phyloP scores from a whole-genome alignment of 2,888 invertebrate genomes.

The Drosophila yooni region DNA sequence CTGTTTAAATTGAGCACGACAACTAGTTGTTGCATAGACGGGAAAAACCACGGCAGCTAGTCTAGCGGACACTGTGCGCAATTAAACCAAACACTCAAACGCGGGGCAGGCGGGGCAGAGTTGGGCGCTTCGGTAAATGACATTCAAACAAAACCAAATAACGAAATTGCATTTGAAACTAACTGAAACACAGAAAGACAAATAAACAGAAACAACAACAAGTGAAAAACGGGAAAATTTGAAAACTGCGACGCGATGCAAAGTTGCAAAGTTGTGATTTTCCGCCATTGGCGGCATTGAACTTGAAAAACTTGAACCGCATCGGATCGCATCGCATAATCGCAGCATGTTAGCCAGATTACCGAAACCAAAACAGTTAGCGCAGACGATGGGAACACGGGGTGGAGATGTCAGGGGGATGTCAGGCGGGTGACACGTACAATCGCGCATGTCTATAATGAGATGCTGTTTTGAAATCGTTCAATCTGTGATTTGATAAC shows the following conservation, averaged over 20 bases:
- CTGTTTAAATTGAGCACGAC: constrained; percentile 61
- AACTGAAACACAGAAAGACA: constrained; percentile 4
- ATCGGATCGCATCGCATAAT: constrained; percentile 32
- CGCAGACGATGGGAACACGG: not conserved
- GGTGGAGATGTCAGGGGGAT: not conserved
- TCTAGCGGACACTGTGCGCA: constrained; percentile 41
- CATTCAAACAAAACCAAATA: constrained; percentile 63
- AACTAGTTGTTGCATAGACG: constrained; percentile 50
- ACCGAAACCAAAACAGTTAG: constrained; percentile 2
- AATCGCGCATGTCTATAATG: constrained; percentile 54
- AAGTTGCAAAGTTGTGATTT: constrained; percentile 53
- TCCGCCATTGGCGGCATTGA: constrained; percentile 77
- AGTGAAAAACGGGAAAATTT: constrained; percentile 29
- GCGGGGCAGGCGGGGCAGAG: constrained; percentile 1
- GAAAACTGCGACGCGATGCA: constrained; percentile 34
- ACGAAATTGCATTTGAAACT: constrained; percentile 76
- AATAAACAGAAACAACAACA: constrained; percentile 24
- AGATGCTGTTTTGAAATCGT: constrained; percentile 71
- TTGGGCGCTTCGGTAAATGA: constrained; percentile 15
- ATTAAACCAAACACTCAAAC: constrained; percentile 62
- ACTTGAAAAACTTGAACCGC: constrained; percentile 71
- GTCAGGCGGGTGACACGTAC: not conserved
- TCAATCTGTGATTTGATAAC: constrained; percentile 70
- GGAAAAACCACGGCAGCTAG: constrained; percentile 65
- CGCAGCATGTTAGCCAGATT: constrained; percentile 3